Percentiles rank a stretch among this genome's conserved stretches.
These are phyloP conservation scores for Gortyna flavago DNA, from an alignment of 2,888 invertebrate species.

Conservation along the genomic window DNA sequence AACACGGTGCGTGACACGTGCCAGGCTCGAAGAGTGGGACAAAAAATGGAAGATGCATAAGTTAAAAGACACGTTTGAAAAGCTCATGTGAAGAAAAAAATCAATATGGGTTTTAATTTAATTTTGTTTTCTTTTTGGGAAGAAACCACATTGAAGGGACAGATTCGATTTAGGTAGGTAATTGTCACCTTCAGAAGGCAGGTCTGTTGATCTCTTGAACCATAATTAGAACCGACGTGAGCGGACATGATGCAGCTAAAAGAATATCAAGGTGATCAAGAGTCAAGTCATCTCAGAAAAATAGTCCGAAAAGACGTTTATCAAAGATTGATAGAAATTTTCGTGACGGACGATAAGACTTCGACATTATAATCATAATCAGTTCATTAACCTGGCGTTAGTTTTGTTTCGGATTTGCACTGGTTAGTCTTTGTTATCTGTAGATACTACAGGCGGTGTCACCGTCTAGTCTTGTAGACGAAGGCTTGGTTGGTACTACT, in stretches of 20 bases:
- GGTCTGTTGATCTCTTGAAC: constrained; percentile 41
- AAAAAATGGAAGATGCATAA: constrained; percentile 10
- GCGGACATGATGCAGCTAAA: constrained; percentile 44
- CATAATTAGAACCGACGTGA: constrained; percentile 50
- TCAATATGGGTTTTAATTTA: constrained; percentile 8
- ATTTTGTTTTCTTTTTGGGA: constrained; percentile 36
- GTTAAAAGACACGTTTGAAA: constrained; percentile 1
- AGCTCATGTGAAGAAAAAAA: background rate
- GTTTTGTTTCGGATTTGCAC: constrained; percentile 40
- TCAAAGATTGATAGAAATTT: constrained; percentile 27
- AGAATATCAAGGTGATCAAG: constrained; percentile 56
- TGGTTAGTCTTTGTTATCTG: constrained; percentile 41
- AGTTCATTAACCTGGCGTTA: constrained; percentile 58
- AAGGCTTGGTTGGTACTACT: background rate
- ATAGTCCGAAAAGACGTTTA: constrained; percentile 20
- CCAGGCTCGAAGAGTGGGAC: constrained; percentile 7
- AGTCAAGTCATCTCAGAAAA: constrained; percentile 35
- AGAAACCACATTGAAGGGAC: constrained; percentile 12
- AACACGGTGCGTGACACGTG: constrained; percentile 39
- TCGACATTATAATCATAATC: constrained; percentile 45
- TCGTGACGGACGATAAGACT: constrained; percentile 38
- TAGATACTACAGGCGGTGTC: constrained; percentile 15
- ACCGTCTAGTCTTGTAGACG: constrained; percentile 20
- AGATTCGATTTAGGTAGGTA: constrained; percentile 28
- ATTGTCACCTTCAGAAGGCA: constrained; percentile 48